A percentile compares a stretch with the other conserved stretches of the same genome.
Evolutionary conservation across 2,797 vertebrate species (phyloP).

Genomic region (Protonibea diacanthus): DNA sequence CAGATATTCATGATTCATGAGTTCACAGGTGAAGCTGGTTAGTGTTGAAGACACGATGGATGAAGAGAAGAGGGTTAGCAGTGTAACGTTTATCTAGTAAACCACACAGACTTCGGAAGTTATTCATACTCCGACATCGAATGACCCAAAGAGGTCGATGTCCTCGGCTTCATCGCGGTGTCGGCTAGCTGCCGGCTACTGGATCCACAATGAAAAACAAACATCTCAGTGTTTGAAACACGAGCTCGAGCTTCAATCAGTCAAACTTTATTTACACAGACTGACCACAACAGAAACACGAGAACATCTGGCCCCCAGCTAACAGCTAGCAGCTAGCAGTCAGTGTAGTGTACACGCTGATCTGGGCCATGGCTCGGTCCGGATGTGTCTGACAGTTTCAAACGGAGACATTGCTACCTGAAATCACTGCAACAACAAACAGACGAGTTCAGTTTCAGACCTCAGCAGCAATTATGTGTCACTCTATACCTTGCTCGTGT

Average conservation of each 20-base stretch:
- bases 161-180: slow-evolving; percentile 4
- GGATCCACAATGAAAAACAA: slow-evolving; percentile 48
- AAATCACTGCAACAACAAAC: slow-evolving; percentile 57
- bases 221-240: slow-evolving; percentile 52
- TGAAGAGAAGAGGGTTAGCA: neutral
- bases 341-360: neutral
- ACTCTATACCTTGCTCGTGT: slow-evolving; percentile 13
- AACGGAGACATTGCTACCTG: slow-evolving; percentile 41
- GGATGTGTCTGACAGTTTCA: slow-evolving; percentile 40
- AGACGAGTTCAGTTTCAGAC: slow-evolving; percentile 41
- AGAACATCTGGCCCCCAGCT: slow-evolving; percentile 8
- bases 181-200: slow-evolving; percentile 24
- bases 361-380: neutral
- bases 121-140: neutral
- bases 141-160: slow-evolving; percentile 19
- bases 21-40: too few relatives aligned
- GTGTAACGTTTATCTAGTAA: neutral
- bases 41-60: neutral
- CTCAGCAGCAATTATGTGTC: slow-evolving; percentile 1
- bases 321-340: neutral
- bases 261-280: slow-evolving; percentile 53
- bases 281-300: slow-evolving; percentile 26
- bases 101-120: neutral
- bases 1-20: too few relatives aligned
- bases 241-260: slow-evolving; percentile 34